Evolutionary conservation across 2,113 vertebrate species (phyloP).

Genomic region (Dicaeum eximium): DNA sequence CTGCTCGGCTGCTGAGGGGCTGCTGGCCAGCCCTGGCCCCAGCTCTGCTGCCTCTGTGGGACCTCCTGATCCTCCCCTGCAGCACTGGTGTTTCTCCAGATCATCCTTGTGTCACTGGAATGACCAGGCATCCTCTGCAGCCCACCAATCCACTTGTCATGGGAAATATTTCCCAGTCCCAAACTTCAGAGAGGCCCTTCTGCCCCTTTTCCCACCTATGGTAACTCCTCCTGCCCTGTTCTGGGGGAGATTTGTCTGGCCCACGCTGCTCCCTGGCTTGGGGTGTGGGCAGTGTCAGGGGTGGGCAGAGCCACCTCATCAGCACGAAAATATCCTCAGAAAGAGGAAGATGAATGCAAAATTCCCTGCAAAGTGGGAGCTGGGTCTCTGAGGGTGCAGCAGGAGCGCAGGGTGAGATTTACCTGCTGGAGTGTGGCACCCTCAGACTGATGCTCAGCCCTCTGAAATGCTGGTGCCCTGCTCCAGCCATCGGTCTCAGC

Average conservation of each 20-base stretch:
- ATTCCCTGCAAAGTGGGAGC: background rate
- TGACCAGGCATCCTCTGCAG: rapidly evolving
- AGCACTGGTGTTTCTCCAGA: background rate
- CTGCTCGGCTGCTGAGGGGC: background rate
- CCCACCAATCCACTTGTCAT: no score
- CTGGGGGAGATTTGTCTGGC: background rate
- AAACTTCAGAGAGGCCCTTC: background rate
- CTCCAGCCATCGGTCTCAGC: background rate
- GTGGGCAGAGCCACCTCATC: rapidly evolving
- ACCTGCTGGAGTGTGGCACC: rapidly evolving
- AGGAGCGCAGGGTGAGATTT: background rate
- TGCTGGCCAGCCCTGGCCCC: background rate
- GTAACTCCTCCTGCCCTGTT: background rate
- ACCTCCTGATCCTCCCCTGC: background rate
- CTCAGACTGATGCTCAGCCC: background rate
- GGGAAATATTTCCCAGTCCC: background rate
- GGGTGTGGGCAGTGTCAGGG: background rate
- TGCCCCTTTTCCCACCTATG: background rate
- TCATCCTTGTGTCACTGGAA: background rate
- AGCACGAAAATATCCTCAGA: background rate
- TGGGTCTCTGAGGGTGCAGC: background rate
- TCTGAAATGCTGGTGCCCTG: background rate
- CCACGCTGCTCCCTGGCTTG: background rate
- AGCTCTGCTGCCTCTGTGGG: background rate
- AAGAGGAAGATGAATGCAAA: background rate